Percentiles rank a stretch among this genome's conserved stretches.
Evolutionary conservation across 2,888 invertebrate genomes (phyloP).

Genomic region (Lithophane semibrunnea): DNA sequence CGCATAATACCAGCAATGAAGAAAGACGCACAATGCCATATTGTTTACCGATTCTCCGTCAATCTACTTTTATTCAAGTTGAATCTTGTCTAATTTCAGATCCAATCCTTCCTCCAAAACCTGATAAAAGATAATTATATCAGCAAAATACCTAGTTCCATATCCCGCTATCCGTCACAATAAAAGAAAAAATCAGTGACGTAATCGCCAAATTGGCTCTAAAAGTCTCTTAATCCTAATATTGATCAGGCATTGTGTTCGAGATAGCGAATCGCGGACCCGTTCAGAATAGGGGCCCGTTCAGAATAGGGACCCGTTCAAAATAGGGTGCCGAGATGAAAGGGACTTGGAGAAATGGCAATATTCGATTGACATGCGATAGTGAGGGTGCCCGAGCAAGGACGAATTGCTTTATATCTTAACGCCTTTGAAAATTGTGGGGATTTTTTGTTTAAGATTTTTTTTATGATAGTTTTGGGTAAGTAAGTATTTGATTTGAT

Average conservation of each 20-base stretch:
- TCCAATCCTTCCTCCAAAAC: background rate
- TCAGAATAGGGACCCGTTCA: constrained; percentile 35
- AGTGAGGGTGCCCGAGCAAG: constrained; percentile 27
- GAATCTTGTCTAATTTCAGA: background rate
- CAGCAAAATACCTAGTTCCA: constrained; percentile 7
- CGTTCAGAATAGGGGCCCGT: constrained; percentile 59
- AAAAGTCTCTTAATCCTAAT: constrained; percentile 65
- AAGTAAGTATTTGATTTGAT: too few relatives aligned
- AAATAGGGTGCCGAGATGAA: constrained; percentile 65
- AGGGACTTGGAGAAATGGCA: constrained; percentile 59
- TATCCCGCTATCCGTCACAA: constrained; percentile 39
- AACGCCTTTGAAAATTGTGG: constrained; percentile 15
- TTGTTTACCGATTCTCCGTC: background rate
- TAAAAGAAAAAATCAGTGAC: constrained; percentile 62
- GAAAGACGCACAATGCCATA: background rate
- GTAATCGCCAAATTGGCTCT: constrained; percentile 63
- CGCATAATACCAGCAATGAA: too few relatives aligned
- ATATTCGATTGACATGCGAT: constrained; percentile 65
- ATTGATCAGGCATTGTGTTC: constrained; percentile 60
- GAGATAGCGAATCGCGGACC: constrained; percentile 46
- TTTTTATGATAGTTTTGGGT: background rate
- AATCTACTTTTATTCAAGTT: background rate
- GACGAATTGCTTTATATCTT: constrained; percentile 48
- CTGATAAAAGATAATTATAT: background rate
- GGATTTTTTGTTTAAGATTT: constrained; percentile 12